These are phyloP conservation scores for Prunella strophiata DNA, from an alignment of 2,797 vertebrate species.

Conservation along the genomic window DNA sequence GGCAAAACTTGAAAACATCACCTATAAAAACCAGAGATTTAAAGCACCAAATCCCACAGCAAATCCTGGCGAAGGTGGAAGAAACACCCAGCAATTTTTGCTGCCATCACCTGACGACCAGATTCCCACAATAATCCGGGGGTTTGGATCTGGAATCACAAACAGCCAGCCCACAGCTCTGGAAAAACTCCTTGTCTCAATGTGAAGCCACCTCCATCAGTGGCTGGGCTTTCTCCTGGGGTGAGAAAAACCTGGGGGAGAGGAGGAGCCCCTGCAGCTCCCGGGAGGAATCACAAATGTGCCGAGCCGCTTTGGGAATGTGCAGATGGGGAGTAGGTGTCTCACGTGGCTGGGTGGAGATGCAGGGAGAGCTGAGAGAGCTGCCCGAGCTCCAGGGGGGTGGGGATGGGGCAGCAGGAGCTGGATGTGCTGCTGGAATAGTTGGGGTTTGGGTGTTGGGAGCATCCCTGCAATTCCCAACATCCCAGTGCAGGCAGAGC, in stretches of 20 bases:
- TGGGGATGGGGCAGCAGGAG: background rate
- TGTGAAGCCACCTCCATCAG: background rate
- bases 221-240: background rate
- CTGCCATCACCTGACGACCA: background rate
- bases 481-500: background rate
- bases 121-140: background rate
- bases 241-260: conserved; percentile 19
- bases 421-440: rapidly evolving
- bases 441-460: background rate
- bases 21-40: background rate
- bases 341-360: conserved; percentile 36
- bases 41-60: background rate
- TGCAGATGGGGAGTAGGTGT: conserved; percentile 62
- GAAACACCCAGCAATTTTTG: background rate
- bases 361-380: background rate
- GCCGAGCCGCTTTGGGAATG: conserved; percentile 23
- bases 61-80: background rate
- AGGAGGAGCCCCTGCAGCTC: conserved; percentile 17
- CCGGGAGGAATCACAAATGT: background rate
- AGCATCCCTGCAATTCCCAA: background rate
- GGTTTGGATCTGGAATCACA: background rate
- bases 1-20: background rate
- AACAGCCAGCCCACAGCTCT: background rate
- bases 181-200: background rate
- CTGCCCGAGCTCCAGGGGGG: background rate